Evolutionary conservation across 53 echinoderm and acorn worm species (phyloP).

Genomic region (Holothuria scabra): DNA sequence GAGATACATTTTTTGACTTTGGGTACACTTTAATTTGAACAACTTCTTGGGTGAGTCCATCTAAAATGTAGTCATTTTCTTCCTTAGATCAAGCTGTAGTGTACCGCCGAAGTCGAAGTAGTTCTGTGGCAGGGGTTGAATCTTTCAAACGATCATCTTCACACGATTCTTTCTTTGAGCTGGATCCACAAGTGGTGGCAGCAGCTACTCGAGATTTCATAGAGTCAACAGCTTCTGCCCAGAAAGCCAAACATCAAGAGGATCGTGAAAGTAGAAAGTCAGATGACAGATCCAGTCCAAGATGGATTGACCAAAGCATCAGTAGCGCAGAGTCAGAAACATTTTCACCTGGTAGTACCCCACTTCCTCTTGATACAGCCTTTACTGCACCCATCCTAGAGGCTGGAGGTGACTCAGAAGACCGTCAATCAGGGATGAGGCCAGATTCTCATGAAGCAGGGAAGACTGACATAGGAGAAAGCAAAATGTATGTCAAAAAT

Average conservation of each 20-base stretch:
- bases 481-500: slow-evolving; percentile 9
- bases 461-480: slow-evolving; percentile 1
- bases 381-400: slow-evolving; percentile 28
- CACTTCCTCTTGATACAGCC: background rate
- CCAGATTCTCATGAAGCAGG: background rate
- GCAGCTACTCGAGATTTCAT: slow-evolving; percentile 82
- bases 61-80: background rate
- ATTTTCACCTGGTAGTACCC: slow-evolving; percentile 44
- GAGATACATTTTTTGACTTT: too few relatives aligned
- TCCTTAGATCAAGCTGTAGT: slow-evolving; percentile 45
- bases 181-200: slow-evolving; percentile 72
- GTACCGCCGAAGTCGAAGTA: slow-evolving; percentile 62
- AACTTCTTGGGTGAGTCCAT: background rate
- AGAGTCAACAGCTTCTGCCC: slow-evolving; percentile 35
- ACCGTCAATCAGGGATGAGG: background rate
- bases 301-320: slow-evolving; percentile 93
- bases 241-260: slow-evolving; percentile 59
- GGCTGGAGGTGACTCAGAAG: background rate
- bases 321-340: slow-evolving; percentile 84
- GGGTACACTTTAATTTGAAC: too few relatives aligned
- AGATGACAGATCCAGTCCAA: slow-evolving; percentile 74
- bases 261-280: slow-evolving; percentile 47
- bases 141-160: slow-evolving; percentile 73
- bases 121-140: slow-evolving; percentile 81
- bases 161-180: slow-evolving; percentile 93